phyloP scores from a whole-genome alignment of 2,797 vertebrate genomes.

The Sebastes glaucus region DNA sequence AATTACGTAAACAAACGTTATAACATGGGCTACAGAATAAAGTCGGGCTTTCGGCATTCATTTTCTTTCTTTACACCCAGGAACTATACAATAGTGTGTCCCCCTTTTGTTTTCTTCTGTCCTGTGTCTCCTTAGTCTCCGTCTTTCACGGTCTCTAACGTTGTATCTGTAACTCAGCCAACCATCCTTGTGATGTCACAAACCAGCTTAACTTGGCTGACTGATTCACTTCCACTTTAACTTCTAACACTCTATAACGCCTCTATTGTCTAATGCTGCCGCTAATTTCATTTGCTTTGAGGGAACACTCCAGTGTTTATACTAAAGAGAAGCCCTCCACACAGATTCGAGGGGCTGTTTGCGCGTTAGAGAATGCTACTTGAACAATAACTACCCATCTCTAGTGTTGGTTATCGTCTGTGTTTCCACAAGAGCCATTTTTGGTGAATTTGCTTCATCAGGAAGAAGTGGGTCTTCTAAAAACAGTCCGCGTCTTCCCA shows the following conservation, averaged over 20 bases:
- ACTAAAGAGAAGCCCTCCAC: constrained; percentile 58
- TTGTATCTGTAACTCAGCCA: too few species aligned
- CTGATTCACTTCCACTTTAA: constrained; percentile 6
- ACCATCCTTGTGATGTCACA: too few species aligned
- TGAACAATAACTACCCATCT: constrained; percentile 63
- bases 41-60: too few species aligned
- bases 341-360: constrained; percentile 57
- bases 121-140: too few species aligned
- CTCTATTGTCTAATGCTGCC: constrained; percentile 18
- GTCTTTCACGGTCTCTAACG: too few species aligned
- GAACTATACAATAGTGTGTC: too few species aligned
- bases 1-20: too few species aligned
- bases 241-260: constrained; percentile 27
- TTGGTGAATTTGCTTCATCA: constrained; percentile 65
- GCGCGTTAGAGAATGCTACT: constrained; percentile 68
- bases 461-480: constrained; percentile 78
- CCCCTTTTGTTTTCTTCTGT: too few species aligned
- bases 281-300: constrained; percentile 45
- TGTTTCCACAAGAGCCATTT: constrained; percentile 61
- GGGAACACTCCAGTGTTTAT: constrained; percentile 45
- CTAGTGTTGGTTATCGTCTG: constrained; percentile 69
- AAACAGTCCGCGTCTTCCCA: constrained; percentile 68
- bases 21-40: too few species aligned
- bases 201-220: too few species aligned
- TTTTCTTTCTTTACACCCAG: too few species aligned